Percentiles rank a stretch among this genome's conserved stretches.
These are phyloP conservation scores for Chrysocyon brachyurus DNA, from an alignment of 2,797 vertebrate genomes.

Conservation along the genomic window DNA sequence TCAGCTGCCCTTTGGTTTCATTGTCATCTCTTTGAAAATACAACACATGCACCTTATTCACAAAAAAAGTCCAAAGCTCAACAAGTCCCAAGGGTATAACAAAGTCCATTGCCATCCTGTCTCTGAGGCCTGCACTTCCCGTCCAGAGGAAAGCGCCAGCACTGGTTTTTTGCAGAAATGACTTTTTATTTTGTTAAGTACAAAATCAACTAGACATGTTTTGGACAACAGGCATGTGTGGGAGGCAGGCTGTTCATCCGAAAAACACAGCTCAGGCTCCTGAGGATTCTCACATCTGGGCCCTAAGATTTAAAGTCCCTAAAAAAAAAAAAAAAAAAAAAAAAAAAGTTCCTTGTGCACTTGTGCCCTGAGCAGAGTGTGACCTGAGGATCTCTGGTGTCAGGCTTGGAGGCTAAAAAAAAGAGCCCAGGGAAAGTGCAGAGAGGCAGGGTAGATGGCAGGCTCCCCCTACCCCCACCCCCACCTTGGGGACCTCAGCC, in stretches of 20 bases:
- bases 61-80: background rate
- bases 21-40: background rate
- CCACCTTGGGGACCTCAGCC: background rate
- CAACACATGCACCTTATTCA: background rate
- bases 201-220: background rate
- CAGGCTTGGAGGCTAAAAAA: background rate
- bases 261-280: background rate
- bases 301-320: background rate
- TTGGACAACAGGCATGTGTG: background rate
- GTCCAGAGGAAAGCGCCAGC: background rate
- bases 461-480: background rate
- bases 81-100: background rate
- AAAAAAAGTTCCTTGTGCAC: background rate
- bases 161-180: background rate
- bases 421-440: background rate
- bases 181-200: slow-evolving; percentile 32
- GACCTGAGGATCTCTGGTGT: background rate
- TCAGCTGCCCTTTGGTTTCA: background rate
- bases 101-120: background rate
- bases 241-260: background rate
- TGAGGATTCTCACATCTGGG: background rate
- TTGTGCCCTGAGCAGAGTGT: background rate
- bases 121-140: background rate
- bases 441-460: background rate
- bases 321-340: too few species aligned